Evolutionary conservation across 2,888 invertebrate genomes (phyloP), one percentile per base, ranked within the genome.

Genomic region (Autographa gamma): DNA sequence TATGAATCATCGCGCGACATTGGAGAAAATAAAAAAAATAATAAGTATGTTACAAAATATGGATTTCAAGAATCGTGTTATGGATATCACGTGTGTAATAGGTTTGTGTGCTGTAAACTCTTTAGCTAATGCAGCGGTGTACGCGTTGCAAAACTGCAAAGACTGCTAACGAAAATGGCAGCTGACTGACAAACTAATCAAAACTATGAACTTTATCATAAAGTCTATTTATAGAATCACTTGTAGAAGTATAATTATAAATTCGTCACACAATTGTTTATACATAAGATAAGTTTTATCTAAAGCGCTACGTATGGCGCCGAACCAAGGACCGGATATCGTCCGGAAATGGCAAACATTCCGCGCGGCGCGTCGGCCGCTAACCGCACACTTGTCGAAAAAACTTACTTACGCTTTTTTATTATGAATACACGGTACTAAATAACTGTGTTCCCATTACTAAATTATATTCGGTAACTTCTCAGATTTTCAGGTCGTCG

Each of bases 321-420:
- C 90, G 88, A 85, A 86, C 82, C 85, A 87, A 86, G 90, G 88
- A 88, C 93, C 95, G 95, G 95, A 95, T 92, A 93, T 91, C 90
- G 92, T 94, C 95, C 95, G 95, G 95, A 95, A 95, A 95, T 95
- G 92, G 93, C 93, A 85, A 81, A 90, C 95, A 95, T 95, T 92
- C 95, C 94, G 89, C 92, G 88, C 92, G 93, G 91, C 93, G 92
- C 90, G 90, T 63, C 69, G 32, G 76, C 77, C 81, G 88, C 87
- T 87, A 86, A 88, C 91, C 92, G 89, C 91, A 90, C 85, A 88
- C 87, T 90, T 86, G 85, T 87, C 90, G 88, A 91, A 92, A 92
- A 89, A 89, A 87, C 77, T 73, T 82, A 85, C 80, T 86, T 86
- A 88, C 79, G 81, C 79, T 84, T 86, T 87, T 87, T 88, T 86